phyloP scores from a whole-genome alignment of 2,113 vertebrate species.

The Aphelocoma coerulescens region DNA sequence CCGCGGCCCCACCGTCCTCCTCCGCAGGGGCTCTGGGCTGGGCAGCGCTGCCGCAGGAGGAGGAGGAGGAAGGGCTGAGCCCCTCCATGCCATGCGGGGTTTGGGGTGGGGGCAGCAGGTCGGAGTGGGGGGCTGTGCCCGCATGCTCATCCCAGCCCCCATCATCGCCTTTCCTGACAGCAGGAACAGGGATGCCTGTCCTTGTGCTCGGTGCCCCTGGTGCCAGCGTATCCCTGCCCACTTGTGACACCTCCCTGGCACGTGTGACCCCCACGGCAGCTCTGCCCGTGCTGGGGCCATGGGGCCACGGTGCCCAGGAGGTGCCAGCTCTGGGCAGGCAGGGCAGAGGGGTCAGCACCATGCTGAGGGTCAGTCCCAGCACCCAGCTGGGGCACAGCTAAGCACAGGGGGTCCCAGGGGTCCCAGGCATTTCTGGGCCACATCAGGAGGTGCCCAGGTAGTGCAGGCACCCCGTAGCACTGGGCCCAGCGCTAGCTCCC shows the following conservation, averaged over 20 bases:
- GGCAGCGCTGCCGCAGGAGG: not conserved
- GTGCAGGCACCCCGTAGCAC: rapidly evolving
- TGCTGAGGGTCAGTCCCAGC: not conserved
- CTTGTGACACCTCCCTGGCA: not conserved
- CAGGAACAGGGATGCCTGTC: rapidly evolving
- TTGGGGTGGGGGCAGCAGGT: not conserved
- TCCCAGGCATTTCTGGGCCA: not conserved
- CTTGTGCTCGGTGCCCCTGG: not conserved
- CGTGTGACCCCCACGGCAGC: not conserved
- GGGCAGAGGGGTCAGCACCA: rapidly evolving
- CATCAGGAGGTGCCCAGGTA: not conserved
- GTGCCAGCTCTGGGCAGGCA: not conserved
- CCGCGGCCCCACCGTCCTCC: not conserved
- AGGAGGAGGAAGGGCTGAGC: not conserved
- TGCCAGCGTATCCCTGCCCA: not conserved
- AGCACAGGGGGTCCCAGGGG: not conserved
- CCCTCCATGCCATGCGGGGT: rapidly evolving
- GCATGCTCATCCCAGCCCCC: rapidly evolving
- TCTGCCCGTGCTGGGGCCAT: not conserved
- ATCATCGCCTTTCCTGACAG: rapidly evolving
- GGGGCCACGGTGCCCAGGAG: not conserved
- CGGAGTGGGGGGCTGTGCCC: not conserved
- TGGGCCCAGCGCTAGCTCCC: not conserved
- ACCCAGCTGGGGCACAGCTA: not conserved
- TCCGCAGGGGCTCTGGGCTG: not conserved